Conservation (phyloP, 2,113 vertebrate genomes). For the Leptocoma aspasia region DNA sequence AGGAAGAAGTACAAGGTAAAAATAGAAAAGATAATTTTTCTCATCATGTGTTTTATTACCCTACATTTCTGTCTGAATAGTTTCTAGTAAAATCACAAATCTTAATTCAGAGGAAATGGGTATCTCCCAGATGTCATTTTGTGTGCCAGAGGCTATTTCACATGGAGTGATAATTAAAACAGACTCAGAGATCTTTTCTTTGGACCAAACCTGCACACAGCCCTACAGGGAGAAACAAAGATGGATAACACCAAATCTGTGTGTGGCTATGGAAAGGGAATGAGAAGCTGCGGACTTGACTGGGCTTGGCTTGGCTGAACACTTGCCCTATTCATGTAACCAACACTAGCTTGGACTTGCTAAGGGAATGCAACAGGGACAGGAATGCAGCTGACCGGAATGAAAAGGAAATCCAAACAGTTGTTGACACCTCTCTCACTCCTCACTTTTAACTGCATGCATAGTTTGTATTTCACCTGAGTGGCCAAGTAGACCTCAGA, state of each 20-base stretch:
- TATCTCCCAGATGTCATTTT: background rate
- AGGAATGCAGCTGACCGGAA: background rate
- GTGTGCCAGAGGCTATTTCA: background rate
- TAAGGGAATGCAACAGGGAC: background rate
- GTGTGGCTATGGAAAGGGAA: background rate
- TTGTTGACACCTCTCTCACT: background rate
- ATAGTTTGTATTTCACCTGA: background rate
- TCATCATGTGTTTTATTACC: background rate
- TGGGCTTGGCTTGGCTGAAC: background rate
- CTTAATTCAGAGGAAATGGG: background rate
- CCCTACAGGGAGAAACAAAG: background rate
- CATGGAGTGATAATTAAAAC: background rate
- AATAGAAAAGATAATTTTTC: background rate
- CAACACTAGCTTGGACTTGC: background rate
- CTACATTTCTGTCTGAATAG: background rate
- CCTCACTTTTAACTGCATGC: background rate
- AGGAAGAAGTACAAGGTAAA: background rate
- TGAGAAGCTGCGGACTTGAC: background rate
- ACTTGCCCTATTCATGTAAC: background rate
- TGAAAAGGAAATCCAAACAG: background rate
- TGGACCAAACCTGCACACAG: background rate
- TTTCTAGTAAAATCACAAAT: constrained; percentile 1
- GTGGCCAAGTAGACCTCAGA: background rate
- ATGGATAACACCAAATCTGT: background rate
- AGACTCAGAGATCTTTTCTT: background rate